A percentile compares a stretch with the other conserved stretches of the same genome.
These are phyloP conservation scores for Chloroclysta siterata DNA, from an alignment of 2,888 invertebrate species.

Conservation along the genomic window DNA sequence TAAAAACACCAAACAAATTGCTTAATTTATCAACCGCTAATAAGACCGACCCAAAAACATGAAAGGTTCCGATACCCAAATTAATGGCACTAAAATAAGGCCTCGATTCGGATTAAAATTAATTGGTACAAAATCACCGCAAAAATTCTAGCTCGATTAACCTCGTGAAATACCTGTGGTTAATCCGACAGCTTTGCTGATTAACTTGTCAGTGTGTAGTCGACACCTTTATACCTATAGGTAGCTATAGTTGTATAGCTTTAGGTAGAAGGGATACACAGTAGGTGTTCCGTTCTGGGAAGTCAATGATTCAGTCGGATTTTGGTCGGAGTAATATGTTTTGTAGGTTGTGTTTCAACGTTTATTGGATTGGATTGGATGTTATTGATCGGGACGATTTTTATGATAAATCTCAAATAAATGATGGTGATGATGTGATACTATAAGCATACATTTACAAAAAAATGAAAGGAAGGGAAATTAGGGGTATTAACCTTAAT, in stretches of 20 bases:
- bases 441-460: too few species aligned
- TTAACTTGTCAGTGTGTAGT: conserved; percentile 26
- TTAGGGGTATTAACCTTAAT: too few species aligned
- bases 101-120: conserved; percentile 10
- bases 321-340: neutral
- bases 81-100: conserved; percentile 5
- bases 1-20: neutral
- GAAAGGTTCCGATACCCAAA: neutral
- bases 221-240: conserved; percentile 16
- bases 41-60: neutral
- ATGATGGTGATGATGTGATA: too few species aligned
- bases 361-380: too few species aligned
- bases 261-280: conserved; percentile 7
- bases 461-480: too few species aligned
- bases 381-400: too few species aligned
- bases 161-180: conserved; percentile 24
- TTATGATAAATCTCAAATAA: too few species aligned
- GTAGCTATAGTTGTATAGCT: neutral
- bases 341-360: neutral
- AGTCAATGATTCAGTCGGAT: conserved; percentile 11
- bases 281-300: conserved; percentile 25
- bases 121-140: conserved; percentile 16
- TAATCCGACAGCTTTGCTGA: conserved; percentile 17
- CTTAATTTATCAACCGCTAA: neutral
- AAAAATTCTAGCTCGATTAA: conserved; percentile 15